phyloP scores from a whole-genome alignment of 2,797 vertebrate genomes.

The Petrocephalus sullivani region DNA sequence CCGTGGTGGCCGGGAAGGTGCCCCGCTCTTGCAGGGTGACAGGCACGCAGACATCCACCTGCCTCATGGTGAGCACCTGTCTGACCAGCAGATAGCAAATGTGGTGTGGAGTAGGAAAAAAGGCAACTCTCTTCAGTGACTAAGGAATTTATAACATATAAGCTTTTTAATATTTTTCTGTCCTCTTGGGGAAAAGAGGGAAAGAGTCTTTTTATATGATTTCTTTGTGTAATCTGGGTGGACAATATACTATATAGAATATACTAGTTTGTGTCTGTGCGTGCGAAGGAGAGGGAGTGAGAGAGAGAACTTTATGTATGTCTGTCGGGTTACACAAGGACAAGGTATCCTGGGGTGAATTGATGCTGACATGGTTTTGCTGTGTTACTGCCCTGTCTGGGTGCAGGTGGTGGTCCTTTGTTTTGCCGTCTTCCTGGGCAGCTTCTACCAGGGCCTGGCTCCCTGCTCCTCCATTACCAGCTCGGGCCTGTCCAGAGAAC shows the following conservation, averaged over 20 bases:
- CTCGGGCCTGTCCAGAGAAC: constrained; percentile 66
- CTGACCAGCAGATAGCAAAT: background rate
- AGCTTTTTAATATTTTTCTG: background rate
- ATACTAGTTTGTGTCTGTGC: background rate
- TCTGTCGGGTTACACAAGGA: background rate
- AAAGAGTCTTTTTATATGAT: background rate
- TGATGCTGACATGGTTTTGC: background rate
- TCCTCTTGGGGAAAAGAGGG: background rate
- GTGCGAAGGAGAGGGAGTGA: background rate
- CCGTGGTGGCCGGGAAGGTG: constrained; percentile 82
- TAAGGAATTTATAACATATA: background rate
- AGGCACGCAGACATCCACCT: constrained; percentile 90
- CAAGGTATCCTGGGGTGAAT: background rate
- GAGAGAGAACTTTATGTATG: background rate
- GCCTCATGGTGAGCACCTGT: constrained; percentile 79
- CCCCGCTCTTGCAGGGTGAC: constrained; percentile 81
- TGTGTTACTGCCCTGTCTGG: background rate
- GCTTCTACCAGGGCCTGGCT: constrained; percentile 77
- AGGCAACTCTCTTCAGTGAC: background rate
- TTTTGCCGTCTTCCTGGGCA: constrained; percentile 84
- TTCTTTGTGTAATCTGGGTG: background rate
- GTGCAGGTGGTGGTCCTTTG: constrained; percentile 83
- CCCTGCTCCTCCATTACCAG: constrained; percentile 75
- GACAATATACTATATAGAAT: background rate
- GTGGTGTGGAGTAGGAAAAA: background rate